Conservation (phyloP, 2,888 invertebrate species). For the Uropetala carovei region DNA sequence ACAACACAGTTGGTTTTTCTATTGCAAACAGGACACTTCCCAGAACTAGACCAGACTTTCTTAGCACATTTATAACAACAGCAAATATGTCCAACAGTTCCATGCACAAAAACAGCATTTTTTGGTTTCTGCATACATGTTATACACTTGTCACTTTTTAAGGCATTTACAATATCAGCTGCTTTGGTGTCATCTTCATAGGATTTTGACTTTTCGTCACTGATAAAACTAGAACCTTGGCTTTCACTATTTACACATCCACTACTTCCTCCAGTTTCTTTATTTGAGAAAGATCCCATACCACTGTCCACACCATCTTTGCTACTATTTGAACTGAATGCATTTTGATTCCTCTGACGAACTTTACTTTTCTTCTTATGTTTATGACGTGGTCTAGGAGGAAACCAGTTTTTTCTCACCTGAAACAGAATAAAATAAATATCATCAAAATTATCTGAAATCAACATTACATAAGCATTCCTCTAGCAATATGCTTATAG, state of each 20-base stretch:
- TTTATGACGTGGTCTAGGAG: neutral
- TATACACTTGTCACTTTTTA: constrained; percentile 75
- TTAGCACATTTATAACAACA: constrained; percentile 85
- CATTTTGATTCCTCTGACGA: neutral
- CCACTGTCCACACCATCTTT: constrained; percentile 1
- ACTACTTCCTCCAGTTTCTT: neutral
- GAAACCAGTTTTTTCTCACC: constrained; percentile 52
- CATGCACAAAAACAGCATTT: constrained; percentile 83
- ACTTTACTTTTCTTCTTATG: constrained; percentile 25
- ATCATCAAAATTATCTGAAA: neutral
- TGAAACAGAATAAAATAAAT: neutral
- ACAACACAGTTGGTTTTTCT: constrained; percentile 82
- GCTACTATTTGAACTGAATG: neutral
- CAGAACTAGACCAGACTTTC: constrained; percentile 80
- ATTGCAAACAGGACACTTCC: constrained; percentile 84
- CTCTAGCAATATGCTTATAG: too few species aligned
- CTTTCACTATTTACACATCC: neutral
- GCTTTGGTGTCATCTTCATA: neutral
- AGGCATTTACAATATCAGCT: neutral
- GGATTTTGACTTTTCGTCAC: neutral
- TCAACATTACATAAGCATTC: too few species aligned
- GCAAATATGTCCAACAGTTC: constrained; percentile 81
- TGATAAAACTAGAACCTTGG: neutral
- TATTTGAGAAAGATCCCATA: neutral
- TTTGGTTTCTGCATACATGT: constrained; percentile 81